Conservation (phyloP, 1,140 invertebrate species). For the Drosophila nikananu region DNA sequence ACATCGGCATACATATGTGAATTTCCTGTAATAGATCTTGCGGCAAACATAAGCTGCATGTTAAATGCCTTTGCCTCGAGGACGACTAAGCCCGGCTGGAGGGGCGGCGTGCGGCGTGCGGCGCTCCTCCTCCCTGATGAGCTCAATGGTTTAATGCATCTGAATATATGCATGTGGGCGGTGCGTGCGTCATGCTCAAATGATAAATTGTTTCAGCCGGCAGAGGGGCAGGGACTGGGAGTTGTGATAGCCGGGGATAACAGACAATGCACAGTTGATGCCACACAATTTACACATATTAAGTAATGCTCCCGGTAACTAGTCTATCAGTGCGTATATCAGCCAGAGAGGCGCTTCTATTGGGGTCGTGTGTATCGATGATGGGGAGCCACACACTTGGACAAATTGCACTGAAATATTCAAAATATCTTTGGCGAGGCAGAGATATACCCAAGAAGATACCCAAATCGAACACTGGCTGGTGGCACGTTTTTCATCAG, state of each 20-base stretch:
- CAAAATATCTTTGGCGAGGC: constrained; percentile 54
- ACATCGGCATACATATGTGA: constrained; percentile 69
- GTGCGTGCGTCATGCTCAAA: constrained; percentile 81
- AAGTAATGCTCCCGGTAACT: constrained; percentile 79
- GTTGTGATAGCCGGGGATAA: constrained; percentile 72
- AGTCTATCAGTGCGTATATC: constrained; percentile 57
- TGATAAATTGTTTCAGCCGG: constrained; percentile 74
- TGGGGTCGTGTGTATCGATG: constrained; percentile 10
- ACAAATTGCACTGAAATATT: constrained; percentile 72
- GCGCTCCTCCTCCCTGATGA: constrained; percentile 41
- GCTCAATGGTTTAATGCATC: constrained; percentile 61
- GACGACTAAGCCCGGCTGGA: constrained; percentile 34
- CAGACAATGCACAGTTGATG: constrained; percentile 81
- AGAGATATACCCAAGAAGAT: constrained; percentile 35
- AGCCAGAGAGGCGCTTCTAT: constrained; percentile 25
- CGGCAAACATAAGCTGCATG: constrained; percentile 82
- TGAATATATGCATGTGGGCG: constrained; percentile 47
- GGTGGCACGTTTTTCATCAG: constrained; percentile 20
- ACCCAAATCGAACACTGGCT: constrained; percentile 1
- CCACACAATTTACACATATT: constrained; percentile 83
- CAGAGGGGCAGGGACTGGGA: constrained; percentile 6
- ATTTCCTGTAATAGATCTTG: constrained; percentile 82
- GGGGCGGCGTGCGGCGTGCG: constrained; percentile 7
- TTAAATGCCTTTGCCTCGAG: constrained; percentile 77
- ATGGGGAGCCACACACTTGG: constrained; percentile 33